phyloP scores from a whole-genome alignment of 2,113 vertebrate genomes.

The Sorex araneus region DNA sequence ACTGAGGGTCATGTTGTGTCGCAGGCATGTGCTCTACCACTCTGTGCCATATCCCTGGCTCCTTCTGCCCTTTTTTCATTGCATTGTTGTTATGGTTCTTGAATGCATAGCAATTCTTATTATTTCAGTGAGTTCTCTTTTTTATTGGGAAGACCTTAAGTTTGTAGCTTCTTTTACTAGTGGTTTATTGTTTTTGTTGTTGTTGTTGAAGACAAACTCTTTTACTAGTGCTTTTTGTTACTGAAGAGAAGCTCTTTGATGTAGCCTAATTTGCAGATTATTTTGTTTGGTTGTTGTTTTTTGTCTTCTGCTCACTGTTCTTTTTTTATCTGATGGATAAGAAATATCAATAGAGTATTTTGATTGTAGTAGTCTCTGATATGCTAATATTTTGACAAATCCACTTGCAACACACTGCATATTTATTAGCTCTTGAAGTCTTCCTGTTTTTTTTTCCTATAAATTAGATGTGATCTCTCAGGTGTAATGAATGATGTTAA shows the following conservation, averaged over 20 bases:
- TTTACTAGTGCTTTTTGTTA: slow-evolving; percentile 4
- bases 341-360: slow-evolving; percentile 3
- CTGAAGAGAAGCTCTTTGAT: slow-evolving; percentile 33
- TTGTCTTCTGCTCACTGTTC: background rate
- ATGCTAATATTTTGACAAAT: background rate
- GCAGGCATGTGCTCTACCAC: background rate
- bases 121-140: background rate
- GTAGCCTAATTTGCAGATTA: background rate
- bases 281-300: background rate
- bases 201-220: background rate
- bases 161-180: background rate
- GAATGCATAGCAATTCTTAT: background rate
- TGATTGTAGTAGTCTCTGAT: background rate
- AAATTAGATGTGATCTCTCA: background rate
- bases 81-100: background rate
- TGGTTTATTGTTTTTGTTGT: slow-evolving; percentile 8
- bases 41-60: background rate
- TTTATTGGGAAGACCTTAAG: background rate
- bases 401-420: background rate
- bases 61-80: background rate
- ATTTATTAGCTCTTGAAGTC: background rate
- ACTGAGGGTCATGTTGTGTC: too few species aligned
- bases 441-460: slow-evolving; percentile 2
- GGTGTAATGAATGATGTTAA: background rate
- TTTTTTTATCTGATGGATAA: background rate